Percentiles rank a stretch among this genome's conserved stretches.
Evolutionary conservation across 1,140 invertebrate genomes (phyloP).

Genomic region (Microplitis demolitor): DNA sequence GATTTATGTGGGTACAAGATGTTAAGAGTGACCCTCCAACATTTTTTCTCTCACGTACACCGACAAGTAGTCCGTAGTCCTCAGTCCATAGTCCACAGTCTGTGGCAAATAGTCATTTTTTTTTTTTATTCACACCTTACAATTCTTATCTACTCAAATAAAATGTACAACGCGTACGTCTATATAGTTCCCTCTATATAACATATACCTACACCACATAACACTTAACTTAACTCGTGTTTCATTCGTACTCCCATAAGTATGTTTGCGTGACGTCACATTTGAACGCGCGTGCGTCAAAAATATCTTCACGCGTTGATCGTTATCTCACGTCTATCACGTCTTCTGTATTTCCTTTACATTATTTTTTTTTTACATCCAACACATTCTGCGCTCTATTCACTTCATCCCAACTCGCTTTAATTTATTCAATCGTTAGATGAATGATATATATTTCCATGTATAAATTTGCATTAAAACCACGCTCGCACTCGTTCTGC

Average conservation of each 20-base stretch:
- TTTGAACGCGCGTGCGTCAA: constrained; percentile 34
- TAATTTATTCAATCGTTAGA: too few species aligned
- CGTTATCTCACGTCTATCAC: constrained; percentile 35
- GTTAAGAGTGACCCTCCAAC: constrained; percentile 3
- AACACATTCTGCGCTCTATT: too few species aligned
- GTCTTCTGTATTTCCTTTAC: neutral
- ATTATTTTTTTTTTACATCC: neutral
- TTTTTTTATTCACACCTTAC: too few species aligned
- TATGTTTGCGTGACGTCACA: constrained; percentile 36
- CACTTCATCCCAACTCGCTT: too few species aligned
- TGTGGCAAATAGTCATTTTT: too few species aligned
- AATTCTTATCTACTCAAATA: too few species aligned
- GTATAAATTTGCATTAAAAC: too few species aligned
- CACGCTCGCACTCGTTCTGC: too few species aligned
- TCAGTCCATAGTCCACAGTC: neutral
- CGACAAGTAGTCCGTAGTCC: constrained; percentile 2
- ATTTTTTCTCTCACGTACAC: constrained; percentile 9
- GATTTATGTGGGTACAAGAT: constrained; percentile 10
- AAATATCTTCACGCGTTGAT: constrained; percentile 40
- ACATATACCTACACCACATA: neutral
- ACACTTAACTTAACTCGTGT: neutral
- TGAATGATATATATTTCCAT: too few species aligned
- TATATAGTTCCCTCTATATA: neutral
- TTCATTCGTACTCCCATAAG: neutral
- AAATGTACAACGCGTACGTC: neutral